A percentile compares a stretch with the other conserved stretches of the same genome.
These are phyloP conservation scores for Chroicocephalus ridibundus DNA, from an alignment of 2,113 vertebrate genomes.

Conservation along the genomic window DNA sequence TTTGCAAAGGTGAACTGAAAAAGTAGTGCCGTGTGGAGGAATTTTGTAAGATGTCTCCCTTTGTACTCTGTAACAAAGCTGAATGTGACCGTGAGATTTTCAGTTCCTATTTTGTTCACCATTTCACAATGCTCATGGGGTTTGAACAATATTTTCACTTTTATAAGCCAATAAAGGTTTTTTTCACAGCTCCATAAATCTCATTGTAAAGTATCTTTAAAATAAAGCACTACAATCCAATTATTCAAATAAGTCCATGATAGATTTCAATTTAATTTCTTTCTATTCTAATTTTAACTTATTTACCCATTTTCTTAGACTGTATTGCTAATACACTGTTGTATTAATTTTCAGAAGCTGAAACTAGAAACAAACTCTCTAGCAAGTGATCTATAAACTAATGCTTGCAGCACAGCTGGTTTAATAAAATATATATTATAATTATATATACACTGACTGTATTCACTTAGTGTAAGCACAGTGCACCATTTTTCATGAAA, in stretches of 20 bases:
- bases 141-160: slow-evolving; percentile 48
- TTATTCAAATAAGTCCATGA: neutral
- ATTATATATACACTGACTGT: neutral
- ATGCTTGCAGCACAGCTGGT: neutral
- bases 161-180: slow-evolving; percentile 4
- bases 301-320: neutral
- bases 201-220: neutral
- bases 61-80: neutral
- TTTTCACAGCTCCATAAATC: slow-evolving; percentile 6
- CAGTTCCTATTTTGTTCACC: slow-evolving; percentile 56
- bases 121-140: slow-evolving; percentile 59
- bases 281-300: neutral
- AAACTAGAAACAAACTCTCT: neutral
- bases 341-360: neutral
- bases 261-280: neutral
- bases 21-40: neutral
- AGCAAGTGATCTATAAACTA: neutral
- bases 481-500: neutral
- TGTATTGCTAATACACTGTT: neutral
- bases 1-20: slow-evolving; percentile 13
- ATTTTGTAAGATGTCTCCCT: slow-evolving; percentile 43
- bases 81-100: slow-evolving; percentile 13
- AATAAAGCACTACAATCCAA: neutral
- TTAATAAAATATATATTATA: neutral
- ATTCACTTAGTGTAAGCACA: neutral